Evolutionary conservation across 2,888 invertebrate genomes (phyloP).

Genomic region (Dryobota labecula): DNA sequence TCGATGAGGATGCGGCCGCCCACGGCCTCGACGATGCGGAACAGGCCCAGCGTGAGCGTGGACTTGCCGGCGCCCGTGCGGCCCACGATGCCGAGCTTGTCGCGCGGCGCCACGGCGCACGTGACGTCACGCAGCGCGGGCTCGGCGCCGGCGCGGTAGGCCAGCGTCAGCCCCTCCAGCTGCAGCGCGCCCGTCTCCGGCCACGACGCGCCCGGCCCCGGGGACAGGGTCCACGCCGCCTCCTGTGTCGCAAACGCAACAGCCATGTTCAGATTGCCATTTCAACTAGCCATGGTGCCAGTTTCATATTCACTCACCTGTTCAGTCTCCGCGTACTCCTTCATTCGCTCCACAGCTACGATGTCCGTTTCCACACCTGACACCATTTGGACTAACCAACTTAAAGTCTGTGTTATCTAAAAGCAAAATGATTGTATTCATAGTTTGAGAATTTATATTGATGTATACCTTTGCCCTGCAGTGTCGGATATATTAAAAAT

Average conservation of each 20-base stretch:
- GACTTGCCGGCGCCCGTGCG: constrained; percentile 98
- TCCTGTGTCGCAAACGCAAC: too few relatives aligned
- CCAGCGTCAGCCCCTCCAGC: constrained; percentile 95
- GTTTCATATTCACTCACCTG: constrained; percentile 84
- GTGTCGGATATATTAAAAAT: not conserved
- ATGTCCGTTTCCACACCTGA: constrained; percentile 99
- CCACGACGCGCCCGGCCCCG: constrained; percentile 93
- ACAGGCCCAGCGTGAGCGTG: constrained; percentile 96
- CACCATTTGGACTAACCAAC: constrained; percentile 98
- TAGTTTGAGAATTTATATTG: too few relatives aligned
- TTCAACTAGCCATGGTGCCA: too few relatives aligned
- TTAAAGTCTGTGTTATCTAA: constrained; percentile 98
- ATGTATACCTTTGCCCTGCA: not conserved
- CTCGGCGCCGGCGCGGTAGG: constrained; percentile 97
- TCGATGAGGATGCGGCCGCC: constrained; percentile 96
- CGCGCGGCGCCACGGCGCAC: constrained; percentile 94
- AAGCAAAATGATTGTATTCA: constrained; percentile 31
- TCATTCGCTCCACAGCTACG: constrained; percentile 98
- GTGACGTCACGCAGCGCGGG: constrained; percentile 95
- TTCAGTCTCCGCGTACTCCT: constrained; percentile 97
- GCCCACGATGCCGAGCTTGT: constrained; percentile 97
- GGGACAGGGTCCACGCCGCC: constrained; percentile 93
- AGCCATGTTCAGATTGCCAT: too few relatives aligned
- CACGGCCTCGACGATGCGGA: constrained; percentile 94
- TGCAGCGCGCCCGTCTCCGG: constrained; percentile 95